These are phyloP conservation scores for Deroptyus accipitrinus DNA, from an alignment of 2,113 vertebrate genomes.

Conservation along the genomic window DNA sequence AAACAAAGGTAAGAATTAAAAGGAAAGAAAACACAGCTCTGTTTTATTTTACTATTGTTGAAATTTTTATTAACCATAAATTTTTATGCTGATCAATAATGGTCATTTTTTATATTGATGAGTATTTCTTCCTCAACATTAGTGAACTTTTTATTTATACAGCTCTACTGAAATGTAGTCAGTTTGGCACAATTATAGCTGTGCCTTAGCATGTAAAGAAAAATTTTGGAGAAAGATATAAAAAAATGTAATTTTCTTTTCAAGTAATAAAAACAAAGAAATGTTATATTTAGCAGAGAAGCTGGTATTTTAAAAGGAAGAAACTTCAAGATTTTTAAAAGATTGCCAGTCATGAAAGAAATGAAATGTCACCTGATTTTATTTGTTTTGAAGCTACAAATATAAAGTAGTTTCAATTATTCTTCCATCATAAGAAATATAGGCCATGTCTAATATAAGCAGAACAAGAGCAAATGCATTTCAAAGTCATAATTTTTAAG, in stretches of 20 bases:
- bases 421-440: background rate
- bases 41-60: background rate
- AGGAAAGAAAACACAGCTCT: background rate
- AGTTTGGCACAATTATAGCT: background rate
- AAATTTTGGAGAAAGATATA: background rate
- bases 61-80: background rate
- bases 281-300: background rate
- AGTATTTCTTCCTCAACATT: background rate
- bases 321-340: background rate
- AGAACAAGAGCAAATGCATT: background rate
- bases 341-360: background rate
- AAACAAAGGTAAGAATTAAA: conserved; percentile 81
- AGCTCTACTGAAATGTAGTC: background rate
- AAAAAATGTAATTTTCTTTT: background rate
- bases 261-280: background rate
- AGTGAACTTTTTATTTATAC: background rate
- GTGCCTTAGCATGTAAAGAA: background rate
- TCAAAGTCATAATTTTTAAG: background rate
- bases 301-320: background rate
- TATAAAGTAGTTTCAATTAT: conserved; percentile 3
- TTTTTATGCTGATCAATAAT: background rate
- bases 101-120: background rate
- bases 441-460: background rate
- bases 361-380: background rate
- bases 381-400: background rate